Base-by-base conservation (phyloP, 2,888 invertebrate genomes). In the Tiliacea citrago region DNA sequence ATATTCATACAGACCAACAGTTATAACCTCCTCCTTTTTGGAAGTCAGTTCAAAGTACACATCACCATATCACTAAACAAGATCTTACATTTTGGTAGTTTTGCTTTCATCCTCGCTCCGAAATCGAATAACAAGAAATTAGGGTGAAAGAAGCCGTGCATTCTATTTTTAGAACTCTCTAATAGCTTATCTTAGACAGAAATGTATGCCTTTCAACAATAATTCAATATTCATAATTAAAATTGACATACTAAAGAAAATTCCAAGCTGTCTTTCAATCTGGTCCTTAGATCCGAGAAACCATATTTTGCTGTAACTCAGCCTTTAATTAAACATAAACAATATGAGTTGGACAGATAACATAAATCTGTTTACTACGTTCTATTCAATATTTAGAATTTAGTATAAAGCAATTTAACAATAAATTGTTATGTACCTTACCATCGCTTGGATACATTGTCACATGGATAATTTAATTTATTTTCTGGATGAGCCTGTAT, bases 381-480 rank as follows among this genome's bases (percentile, higher is more conserved):
- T 66, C 74, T 74, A 70, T 81, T 80, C 77, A 81, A 82, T 86
- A 82, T 86, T 84, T 63, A 68, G 60, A 62, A 63, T 72, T 55
- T 51, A 55, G 39, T 73, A 65, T 62, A 68, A 74, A 55, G 57
- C 75, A 68, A 77, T 86, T 86, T 71, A 70, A 68, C 83, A 83
- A 85, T 73, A 73, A 73, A 73, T 86, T 85, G 81, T 78, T 70
- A 73, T 77, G 73, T 75, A 77, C 71, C 79, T 63, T 61, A 66
- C 79, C 73, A 77, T 83, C 63, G 24, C 24, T 70, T 24, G 39
- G 42, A 58, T 60, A 63, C n/a, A 75, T 77, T 61, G 63, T 62
- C 12, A 68, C 68, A 39, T 35, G 35, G 57, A 73, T 76, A 49
- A 39, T n/a, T 0, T n/a, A n/a, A 29, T 66, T 67, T 53, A 24